These are phyloP conservation scores for Rhizomys pruinosus DNA, from an alignment of 2,113 vertebrate species.

Conservation along the genomic window DNA sequence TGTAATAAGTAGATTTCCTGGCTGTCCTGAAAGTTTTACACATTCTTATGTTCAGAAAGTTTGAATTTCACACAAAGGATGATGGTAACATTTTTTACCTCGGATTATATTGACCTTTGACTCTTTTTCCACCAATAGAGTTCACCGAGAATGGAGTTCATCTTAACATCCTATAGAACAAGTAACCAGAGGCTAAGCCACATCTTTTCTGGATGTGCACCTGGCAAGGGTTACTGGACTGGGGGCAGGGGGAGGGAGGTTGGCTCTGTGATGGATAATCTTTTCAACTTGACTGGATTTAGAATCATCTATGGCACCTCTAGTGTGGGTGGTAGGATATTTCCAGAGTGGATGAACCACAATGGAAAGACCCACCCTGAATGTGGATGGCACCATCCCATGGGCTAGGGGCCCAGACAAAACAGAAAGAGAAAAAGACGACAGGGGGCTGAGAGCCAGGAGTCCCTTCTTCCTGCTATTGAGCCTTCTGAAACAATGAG, in stretches of 20 bases:
- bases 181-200: not conserved
- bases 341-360: not conserved
- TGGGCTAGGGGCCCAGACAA: not conserved
- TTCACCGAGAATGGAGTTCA: not conserved
- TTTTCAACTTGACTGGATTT: not conserved
- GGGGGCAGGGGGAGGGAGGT: not conserved
- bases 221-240: fast-evolving
- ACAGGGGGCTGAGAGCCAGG: not conserved
- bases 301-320: not conserved
- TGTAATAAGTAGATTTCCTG: not conserved
- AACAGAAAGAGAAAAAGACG: not conserved
- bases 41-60: not conserved
- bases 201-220: not conserved
- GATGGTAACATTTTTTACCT: not conserved
- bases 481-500: not conserved
- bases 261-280: too few relatives aligned
- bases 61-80: not conserved
- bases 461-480: not conserved
- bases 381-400: not conserved
- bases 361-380: not conserved
- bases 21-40: not conserved
- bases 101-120: not conserved
- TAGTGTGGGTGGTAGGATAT: not conserved
- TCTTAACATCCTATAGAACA: not conserved
- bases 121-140: too few relatives aligned